phyloP scores from a whole-genome alignment of 2,113 vertebrate species.

The Propithecus coquereli region DNA sequence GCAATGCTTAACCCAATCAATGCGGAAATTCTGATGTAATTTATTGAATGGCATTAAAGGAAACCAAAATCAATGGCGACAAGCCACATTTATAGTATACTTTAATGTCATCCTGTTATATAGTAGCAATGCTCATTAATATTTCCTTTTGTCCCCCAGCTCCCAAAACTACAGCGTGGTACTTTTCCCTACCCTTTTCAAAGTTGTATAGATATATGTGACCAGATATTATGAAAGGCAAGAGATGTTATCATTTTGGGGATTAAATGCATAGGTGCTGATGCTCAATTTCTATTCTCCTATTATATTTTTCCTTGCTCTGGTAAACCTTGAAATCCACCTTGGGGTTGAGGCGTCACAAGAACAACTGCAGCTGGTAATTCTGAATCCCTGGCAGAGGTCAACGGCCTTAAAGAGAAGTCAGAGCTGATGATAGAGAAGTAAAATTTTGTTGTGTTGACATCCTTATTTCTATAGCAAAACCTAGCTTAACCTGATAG shows the following conservation, averaged over 20 bases:
- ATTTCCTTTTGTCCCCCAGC: background rate
- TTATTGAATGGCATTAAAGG: background rate
- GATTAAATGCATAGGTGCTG: background rate
- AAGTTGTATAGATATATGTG: too few relatives aligned
- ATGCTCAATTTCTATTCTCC: background rate
- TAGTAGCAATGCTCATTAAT: background rate
- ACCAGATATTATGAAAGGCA: background rate
- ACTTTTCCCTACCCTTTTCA: background rate
- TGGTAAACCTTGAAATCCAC: background rate
- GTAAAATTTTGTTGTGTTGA: background rate
- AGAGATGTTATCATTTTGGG: background rate
- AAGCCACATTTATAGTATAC: background rate
- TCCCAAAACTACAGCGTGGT: background rate
- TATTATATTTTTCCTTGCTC: background rate
- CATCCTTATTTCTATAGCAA: background rate
- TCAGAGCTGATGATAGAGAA: background rate
- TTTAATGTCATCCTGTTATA: background rate
- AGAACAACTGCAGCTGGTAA: background rate
- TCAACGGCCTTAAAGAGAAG: background rate
- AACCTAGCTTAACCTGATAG: background rate
- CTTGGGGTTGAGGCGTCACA: background rate
- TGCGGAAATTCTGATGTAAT: background rate
- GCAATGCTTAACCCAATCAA: background rate
- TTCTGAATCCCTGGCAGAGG: background rate
- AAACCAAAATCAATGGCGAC: background rate